Evolutionary conservation across 2,797 vertebrate genomes (phyloP), one percentile per base, ranked within the genome.

Genomic region (Danio kyathit): DNA sequence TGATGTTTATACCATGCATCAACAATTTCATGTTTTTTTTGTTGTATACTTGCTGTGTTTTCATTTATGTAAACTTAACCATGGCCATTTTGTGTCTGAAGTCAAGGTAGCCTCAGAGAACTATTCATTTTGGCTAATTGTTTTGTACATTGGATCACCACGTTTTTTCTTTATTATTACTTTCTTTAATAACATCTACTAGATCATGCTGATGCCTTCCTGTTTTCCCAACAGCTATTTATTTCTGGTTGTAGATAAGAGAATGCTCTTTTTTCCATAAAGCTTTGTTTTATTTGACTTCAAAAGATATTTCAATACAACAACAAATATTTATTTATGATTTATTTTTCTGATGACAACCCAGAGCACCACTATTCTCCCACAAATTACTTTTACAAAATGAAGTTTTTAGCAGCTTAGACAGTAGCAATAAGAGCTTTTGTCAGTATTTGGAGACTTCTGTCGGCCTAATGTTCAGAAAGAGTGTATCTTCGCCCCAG

Each of bases 371-470:
- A 46, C 63, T 19, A 11, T 41, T 64, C n/a, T 43, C 13, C n/a
- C n/a, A n/a, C 44, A 5, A 46, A 5, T 46, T 5, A 46, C 44
- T 5, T 10, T 46, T 46, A 46, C 44, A 46, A 46, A 19, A 6
- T 10, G 10, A 60, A 12, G 19, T 29, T 60, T 60, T 46, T 16
- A 38, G 57, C 14, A 61, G 57, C 44, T 63, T 21, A 16, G 52
- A 43, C 29, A 40, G 6, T n/a, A 52, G 9, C 67, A 52, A 7
- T 51, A 75, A 63, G 29, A 6, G 12, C 48, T 11, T 14, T 6
- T 40, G 73, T 13, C 16, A 63, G 73, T 46, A 17, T 76, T 76
- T 76, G 48, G 7, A 76, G 54, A 51, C 60, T 38, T 9, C 59
- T 29, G 10, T 43, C 14, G 4, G 43, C n/a, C 51, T 51, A 11